Base-by-base conservation (phyloP, 2,797 vertebrate genomes). In the Oryzias dopingdopingensis region DNA sequence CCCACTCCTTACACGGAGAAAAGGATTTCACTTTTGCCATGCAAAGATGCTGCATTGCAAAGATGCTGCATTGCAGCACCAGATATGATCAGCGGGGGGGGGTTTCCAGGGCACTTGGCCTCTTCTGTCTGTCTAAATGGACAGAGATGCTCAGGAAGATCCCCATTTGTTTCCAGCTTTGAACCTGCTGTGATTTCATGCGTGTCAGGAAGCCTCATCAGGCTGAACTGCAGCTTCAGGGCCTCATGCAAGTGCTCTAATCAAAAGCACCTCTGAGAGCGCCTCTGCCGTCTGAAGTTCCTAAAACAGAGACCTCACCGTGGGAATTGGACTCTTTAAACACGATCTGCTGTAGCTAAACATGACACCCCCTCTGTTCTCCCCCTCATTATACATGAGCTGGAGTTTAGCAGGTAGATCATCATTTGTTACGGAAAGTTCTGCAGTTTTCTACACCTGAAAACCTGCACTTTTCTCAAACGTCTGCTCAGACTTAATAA, bases 181-280 rank as follows among this genome's bases (percentile, higher is more conserved):
- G 64, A 86, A 67, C 62, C 42, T 75, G 59, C 42, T 52, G 57
- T 55, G 63, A 80, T 75, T 76, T 73, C 82, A 45, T 57, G 49
- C 54, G 64, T 74, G 77, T 68, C 58, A 72, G 60, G 42, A 65
- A 80, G 67, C 18, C 64, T 84, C 71, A 59, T 70, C 82, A 79
- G 65, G 62, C 79, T 72, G 54, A 61, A 49, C 67, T 37, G 32
- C 71, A 59, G 70, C 60, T 63, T 59, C 46, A 40, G 63, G 14
- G 57, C 50, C 64, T 67, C 64, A 40, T 57, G 80, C 76, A 56
- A 72, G 15, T 10, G 37, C 62, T 67, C 24, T 66, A 60, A 71
- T 86, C 69, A 88, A 84, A 90, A 84, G 52, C 76, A 85, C 61
- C 78, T 81, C 79, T 84, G 75, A 77, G 65, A 62, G 60, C 62